Conservation (phyloP, 2,113 vertebrate genomes). For the Pomatorhinus ruficollis region DNA sequence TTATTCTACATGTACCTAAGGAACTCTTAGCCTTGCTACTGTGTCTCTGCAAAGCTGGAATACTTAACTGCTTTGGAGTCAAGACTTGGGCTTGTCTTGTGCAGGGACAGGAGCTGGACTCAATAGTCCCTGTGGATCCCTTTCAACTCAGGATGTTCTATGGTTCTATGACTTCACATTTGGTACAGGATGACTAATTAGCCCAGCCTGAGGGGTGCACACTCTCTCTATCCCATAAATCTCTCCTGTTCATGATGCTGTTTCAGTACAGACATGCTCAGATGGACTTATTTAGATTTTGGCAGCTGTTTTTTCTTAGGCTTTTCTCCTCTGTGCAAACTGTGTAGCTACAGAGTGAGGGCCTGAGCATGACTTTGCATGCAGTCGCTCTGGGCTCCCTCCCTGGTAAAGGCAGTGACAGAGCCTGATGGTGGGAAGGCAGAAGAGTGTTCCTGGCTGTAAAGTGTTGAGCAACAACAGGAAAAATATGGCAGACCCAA, state of each 20-base stretch:
- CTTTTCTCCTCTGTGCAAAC: neutral
- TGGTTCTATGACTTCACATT: neutral
- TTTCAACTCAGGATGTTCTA: neutral
- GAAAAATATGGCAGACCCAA: neutral
- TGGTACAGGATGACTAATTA: neutral
- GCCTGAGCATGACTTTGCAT: neutral
- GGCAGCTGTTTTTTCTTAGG: neutral
- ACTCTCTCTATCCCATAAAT: neutral
- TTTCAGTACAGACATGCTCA: neutral
- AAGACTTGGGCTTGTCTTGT: neutral
- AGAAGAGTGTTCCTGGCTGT: neutral
- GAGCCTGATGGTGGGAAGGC: neutral
- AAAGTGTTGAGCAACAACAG: neutral
- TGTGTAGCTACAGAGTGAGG: accelerated
- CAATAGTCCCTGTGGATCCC: accelerated
- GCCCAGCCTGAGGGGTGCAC: neutral
- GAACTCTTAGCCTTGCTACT: neutral
- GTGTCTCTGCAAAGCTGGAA: neutral
- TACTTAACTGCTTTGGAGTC: neutral
- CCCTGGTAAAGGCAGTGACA: neutral
- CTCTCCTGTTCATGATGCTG: neutral
- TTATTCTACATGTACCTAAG: neutral
- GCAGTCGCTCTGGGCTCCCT: neutral
- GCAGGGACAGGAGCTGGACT: neutral
- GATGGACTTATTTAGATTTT: neutral